Evolutionary conservation across 1,140 invertebrate genomes (phyloP).

Genomic region (Drosophila parabipectinata): DNA sequence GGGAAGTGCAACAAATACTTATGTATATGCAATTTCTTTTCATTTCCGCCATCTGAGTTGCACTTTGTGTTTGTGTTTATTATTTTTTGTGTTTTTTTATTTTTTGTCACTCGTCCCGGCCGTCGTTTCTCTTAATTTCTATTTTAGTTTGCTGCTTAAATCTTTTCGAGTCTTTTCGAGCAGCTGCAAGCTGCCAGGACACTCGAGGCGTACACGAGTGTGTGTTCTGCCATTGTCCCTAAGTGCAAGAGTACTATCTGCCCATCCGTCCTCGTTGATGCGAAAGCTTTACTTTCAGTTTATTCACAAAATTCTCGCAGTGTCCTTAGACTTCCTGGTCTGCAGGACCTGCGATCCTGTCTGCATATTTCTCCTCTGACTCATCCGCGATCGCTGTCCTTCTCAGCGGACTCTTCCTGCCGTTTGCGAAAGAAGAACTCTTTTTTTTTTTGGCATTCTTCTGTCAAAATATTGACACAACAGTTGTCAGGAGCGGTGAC

Average conservation of each 20-base stretch:
- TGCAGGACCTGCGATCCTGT: slow-evolving; percentile 1
- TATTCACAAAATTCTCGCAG: not conserved
- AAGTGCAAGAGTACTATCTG: slow-evolving; percentile 54
- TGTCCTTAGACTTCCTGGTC: not conserved
- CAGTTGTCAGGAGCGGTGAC: slow-evolving; percentile 66
- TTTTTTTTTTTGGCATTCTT: slow-evolving; percentile 76
- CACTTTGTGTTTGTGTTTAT: slow-evolving; percentile 50
- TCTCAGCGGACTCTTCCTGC: slow-evolving; percentile 30
- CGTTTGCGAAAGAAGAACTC: slow-evolving; percentile 23
- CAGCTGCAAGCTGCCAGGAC: slow-evolving; percentile 54
- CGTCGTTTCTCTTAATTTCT: slow-evolving; percentile 70
- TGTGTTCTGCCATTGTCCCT: slow-evolving; percentile 63
- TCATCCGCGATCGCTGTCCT: slow-evolving; percentile 15
- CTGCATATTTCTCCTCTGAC: slow-evolving; percentile 33
- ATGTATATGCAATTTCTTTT: slow-evolving; percentile 74
- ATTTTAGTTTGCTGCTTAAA: slow-evolving; percentile 71
- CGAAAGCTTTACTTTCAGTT: too few species aligned
- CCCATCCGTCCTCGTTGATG: too few species aligned
- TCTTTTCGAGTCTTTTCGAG: slow-evolving; percentile 58
- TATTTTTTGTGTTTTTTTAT: slow-evolving; percentile 6
- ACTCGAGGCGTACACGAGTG: slow-evolving; percentile 52
- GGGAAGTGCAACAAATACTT: slow-evolving; percentile 12
- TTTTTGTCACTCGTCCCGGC: slow-evolving; percentile 13
- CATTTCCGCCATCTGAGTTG: slow-evolving; percentile 66
- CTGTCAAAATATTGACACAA: slow-evolving; percentile 82